Evolutionary conservation across 2,888 invertebrate species (phyloP), one percentile per base, ranked within the genome.

Genomic region (Dastarcus helophoroides): DNA sequence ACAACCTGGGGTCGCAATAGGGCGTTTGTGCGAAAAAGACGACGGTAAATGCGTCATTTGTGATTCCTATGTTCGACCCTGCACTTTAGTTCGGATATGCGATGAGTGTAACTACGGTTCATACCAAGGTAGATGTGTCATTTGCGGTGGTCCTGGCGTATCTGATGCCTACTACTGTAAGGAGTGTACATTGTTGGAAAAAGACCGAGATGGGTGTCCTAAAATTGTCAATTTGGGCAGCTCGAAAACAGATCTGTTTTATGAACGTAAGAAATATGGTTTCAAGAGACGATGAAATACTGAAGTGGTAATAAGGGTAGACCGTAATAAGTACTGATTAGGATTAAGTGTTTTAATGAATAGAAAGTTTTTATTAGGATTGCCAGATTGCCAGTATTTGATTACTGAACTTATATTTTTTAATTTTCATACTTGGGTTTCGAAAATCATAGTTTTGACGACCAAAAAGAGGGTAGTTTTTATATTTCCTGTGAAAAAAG

Each of bases 81-180:
- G 94, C 56, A 97, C 98, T 0, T 62, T 98, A 35, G 98, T 99
- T 3, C 71, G 98, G 32, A 97, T 98, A 42, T 99, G 98, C 58
- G 98, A 98, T 54, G 98, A 98, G 64, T 99, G 98, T 56, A 98
- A 98, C 63, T 98, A 99, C 57, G 98, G 98, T 1, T 97, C 95
- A 0, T 98, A 97, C 58, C 98, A 98, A 60, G 95, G 95, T 14
- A 67, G 90, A 56, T 98, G 98, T 63, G 97, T 99, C 0, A 98
- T 97, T 38, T 99, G 98, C 60, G 98, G 98, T 13, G 98, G 98
- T 0, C 95, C 95, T n/a, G 98, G 98, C 14, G 93, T 97, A 2
- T 95, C 95, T 0, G 98, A 98, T 63, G 98, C 98, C 1, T 99
- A 98, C 62, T 98, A 98, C 55, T 98, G 98, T 60, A 98, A 98